These are phyloP conservation scores for Staurois parvus DNA, from an alignment of 2,797 vertebrate genomes.

Conservation along the genomic window DNA sequence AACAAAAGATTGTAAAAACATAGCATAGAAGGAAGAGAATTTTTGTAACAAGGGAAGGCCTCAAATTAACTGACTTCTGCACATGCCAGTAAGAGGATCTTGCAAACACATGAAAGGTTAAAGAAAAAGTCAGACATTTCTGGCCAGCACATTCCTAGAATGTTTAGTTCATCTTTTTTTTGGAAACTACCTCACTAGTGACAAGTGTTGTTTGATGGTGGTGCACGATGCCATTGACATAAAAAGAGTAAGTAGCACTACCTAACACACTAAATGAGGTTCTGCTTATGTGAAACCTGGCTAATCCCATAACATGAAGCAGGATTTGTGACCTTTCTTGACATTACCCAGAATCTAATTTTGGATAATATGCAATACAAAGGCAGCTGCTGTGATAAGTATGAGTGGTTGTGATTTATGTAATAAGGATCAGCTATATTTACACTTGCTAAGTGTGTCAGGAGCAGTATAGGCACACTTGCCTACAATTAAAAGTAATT, in stretches of 20 bases:
- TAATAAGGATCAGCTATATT: conserved; percentile 24
- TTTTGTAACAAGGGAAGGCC: no score
- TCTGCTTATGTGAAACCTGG: not conserved
- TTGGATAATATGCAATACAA: not conserved
- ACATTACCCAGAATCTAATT: not conserved
- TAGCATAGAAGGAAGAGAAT: no score
- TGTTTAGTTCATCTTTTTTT: no score
- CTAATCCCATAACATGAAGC: not conserved
- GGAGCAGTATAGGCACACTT: conserved; percentile 21
- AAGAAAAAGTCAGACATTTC: no score
- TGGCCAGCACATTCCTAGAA: no score
- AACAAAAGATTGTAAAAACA: no score
- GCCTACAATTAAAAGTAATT: not conserved
- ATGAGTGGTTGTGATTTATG: not conserved
- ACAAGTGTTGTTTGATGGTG: no score
- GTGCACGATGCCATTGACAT: not conserved
- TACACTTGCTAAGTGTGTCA: not conserved
- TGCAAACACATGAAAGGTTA: no score
- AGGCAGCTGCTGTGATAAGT: conserved; percentile 6
- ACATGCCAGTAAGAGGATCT: no score
- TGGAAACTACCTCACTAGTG: no score
- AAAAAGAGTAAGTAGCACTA: not conserved
- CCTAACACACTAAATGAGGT: no score
- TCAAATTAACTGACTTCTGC: no score
- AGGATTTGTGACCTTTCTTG: not conserved